Evolutionary conservation across 2,888 invertebrate genomes (phyloP).

Genomic region (Apomyelois bistriatella): DNA sequence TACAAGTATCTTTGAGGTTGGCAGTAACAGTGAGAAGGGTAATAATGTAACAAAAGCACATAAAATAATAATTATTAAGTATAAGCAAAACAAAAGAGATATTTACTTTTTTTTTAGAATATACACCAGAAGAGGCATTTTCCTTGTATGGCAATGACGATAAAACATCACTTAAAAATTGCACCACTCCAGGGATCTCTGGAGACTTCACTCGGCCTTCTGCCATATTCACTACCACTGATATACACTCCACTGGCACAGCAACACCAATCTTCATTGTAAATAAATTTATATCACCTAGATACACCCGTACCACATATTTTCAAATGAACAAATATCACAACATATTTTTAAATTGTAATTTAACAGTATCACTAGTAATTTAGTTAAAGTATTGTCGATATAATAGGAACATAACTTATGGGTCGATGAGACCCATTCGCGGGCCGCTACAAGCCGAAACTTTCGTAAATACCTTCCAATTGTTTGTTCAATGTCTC

Average conservation of each 20-base stretch:
- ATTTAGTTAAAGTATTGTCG: slow-evolving; percentile 79
- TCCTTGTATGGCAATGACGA: slow-evolving; percentile 28
- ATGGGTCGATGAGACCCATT: slow-evolving; percentile 56
- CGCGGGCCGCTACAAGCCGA: slow-evolving; percentile 71
- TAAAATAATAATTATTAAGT: slow-evolving; percentile 46
- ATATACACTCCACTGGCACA: slow-evolving; percentile 64
- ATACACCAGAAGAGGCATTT: slow-evolving; percentile 36
- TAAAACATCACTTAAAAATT: slow-evolving; percentile 50
- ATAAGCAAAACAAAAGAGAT: slow-evolving; percentile 58
- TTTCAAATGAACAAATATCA: slow-evolving; percentile 63
- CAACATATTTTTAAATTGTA: slow-evolving; percentile 54
- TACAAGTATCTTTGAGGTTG: slow-evolving; percentile 9
- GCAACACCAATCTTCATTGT: slow-evolving; percentile 56
- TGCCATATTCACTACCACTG: slow-evolving; percentile 54
- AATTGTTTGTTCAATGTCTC: slow-evolving; percentile 87
- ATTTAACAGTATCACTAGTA: slow-evolving; percentile 66
- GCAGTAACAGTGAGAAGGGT: slow-evolving; percentile 23
- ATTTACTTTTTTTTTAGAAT: slow-evolving; percentile 65
- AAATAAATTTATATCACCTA: slow-evolving; percentile 63
- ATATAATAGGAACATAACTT: slow-evolving; percentile 66
- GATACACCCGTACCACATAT: slow-evolving; percentile 70
- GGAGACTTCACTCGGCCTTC: slow-evolving; percentile 41
- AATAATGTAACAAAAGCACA: slow-evolving; percentile 40
- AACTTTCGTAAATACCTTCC: slow-evolving; percentile 86
- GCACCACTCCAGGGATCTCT: slow-evolving; percentile 45